phyloP scores from a whole-genome alignment of 2,113 vertebrate genomes.

The Ginglymostoma cirratum region DNA sequence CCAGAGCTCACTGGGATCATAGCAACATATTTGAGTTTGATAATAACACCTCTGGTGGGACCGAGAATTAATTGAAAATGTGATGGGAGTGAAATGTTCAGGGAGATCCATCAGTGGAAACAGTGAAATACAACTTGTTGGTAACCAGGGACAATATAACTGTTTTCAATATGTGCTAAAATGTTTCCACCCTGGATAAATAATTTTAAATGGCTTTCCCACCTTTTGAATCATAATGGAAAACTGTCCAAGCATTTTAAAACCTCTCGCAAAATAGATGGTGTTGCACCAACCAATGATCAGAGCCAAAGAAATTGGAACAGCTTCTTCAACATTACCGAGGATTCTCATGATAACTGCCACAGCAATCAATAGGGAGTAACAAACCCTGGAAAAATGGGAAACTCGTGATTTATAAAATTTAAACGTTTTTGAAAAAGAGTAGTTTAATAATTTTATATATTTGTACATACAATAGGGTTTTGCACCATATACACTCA shows the following conservation, averaged over 20 bases:
- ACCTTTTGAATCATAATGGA: slow-evolving; percentile 44
- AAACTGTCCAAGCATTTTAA: slow-evolving; percentile 45
- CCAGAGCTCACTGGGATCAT: neutral
- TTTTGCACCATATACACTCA: neutral
- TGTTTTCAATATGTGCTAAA: neutral
- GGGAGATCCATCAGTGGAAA: neutral
- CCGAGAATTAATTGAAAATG: neutral
- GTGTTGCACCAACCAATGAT: slow-evolving; percentile 43
- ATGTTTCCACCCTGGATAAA: neutral
- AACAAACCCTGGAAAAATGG: slow-evolving; percentile 41
- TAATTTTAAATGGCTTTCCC: neutral
- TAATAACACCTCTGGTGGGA: neutral
- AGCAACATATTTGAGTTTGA: neutral
- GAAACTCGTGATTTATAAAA: neutral
- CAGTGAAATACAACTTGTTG: neutral
- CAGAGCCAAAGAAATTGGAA: slow-evolving; percentile 42
- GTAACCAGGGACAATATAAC: neutral
- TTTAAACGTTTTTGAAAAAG: neutral
- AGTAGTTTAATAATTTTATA: neutral
- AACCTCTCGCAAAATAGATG: slow-evolving; percentile 40
- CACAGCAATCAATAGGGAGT: slow-evolving; percentile 45
- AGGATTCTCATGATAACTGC: slow-evolving; percentile 40
- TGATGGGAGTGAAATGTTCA: neutral
- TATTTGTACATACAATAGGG: neutral
- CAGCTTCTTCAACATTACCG: slow-evolving; percentile 40